Evolutionary conservation across 2,113 vertebrate species (phyloP).

Genomic region (Phrynosoma blainvillii): DNA sequence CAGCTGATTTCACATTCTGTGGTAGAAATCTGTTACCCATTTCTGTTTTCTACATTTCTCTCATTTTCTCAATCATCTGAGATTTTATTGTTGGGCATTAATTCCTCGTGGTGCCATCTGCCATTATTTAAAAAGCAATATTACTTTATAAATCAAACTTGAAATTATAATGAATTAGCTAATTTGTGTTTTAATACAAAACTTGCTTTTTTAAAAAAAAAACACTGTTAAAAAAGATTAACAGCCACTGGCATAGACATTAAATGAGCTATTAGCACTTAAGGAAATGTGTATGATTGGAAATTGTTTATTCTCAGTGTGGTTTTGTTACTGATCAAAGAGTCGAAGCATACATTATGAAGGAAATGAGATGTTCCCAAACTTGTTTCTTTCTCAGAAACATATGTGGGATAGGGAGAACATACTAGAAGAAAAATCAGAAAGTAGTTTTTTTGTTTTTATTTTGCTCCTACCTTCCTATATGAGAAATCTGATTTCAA

Average conservation of each 20-base stretch:
- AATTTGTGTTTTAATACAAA: constrained; percentile 68
- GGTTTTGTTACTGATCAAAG: neutral
- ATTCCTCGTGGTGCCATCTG: constrained; percentile 71
- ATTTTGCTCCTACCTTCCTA: too few species aligned
- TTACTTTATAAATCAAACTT: constrained; percentile 67
- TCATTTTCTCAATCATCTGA: constrained; percentile 60
- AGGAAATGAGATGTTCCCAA: neutral
- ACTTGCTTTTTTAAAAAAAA: constrained; percentile 49
- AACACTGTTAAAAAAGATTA: neutral
- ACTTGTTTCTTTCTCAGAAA: neutral
- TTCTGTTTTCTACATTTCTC: constrained; percentile 33
- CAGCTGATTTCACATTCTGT: neutral
- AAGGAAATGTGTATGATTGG: constrained; percentile 32
- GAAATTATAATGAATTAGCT: constrained; percentile 70
- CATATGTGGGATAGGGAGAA: neutral
- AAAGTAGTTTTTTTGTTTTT: too few species aligned
- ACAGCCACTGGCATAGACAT: constrained; percentile 32
- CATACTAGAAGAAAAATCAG: neutral
- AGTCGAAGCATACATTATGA: neutral
- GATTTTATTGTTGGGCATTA: constrained; percentile 66
- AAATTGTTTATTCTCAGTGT: neutral
- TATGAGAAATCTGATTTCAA: too few species aligned
- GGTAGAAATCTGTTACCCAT: neutral
- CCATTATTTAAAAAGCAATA: constrained; percentile 70
- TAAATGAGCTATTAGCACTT: constrained; percentile 8